phyloP scores from a whole-genome alignment of 2,797 vertebrate genomes.

The Molossus alvarezi region DNA sequence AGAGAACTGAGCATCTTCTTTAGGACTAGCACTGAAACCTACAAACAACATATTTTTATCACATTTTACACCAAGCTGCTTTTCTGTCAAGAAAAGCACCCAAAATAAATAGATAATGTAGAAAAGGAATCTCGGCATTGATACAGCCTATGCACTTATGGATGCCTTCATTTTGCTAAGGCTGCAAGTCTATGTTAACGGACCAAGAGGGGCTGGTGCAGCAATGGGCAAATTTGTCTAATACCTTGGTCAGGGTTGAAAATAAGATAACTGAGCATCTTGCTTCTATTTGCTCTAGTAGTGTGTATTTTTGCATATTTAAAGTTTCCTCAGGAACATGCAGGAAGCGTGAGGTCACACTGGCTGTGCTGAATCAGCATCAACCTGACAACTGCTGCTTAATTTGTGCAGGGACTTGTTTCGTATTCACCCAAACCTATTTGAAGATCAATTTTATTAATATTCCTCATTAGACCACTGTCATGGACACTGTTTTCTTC shows the following conservation, averaged over 20 bases:
- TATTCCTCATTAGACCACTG: conserved; percentile 35
- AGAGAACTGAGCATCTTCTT: not conserved
- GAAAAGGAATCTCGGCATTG: not conserved
- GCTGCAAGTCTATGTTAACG: not conserved
- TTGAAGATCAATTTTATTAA: conserved; percentile 67
- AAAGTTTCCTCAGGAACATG: not conserved
- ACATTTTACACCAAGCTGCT: conserved; percentile 25
- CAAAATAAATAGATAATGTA: not conserved
- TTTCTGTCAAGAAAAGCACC: conserved; percentile 35
- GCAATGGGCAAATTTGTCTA: not conserved
- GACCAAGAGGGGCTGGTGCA: not conserved
- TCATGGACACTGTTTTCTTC: conserved; percentile 47
- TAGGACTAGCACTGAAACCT: not conserved
- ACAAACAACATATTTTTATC: not conserved
- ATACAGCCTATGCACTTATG: not conserved
- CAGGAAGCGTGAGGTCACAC: not conserved
- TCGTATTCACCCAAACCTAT: conserved; percentile 53
- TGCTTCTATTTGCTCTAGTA: not conserved
- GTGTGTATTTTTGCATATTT: conserved; percentile 29
- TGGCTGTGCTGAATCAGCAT: not conserved
- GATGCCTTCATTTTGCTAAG: not conserved
- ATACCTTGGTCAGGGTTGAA: not conserved
- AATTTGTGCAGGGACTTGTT: not conserved
- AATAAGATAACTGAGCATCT: conserved; percentile 19
- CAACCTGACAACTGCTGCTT: not conserved